phyloP scores from a whole-genome alignment of 2,797 vertebrate genomes.

The Vultur gryphus region DNA sequence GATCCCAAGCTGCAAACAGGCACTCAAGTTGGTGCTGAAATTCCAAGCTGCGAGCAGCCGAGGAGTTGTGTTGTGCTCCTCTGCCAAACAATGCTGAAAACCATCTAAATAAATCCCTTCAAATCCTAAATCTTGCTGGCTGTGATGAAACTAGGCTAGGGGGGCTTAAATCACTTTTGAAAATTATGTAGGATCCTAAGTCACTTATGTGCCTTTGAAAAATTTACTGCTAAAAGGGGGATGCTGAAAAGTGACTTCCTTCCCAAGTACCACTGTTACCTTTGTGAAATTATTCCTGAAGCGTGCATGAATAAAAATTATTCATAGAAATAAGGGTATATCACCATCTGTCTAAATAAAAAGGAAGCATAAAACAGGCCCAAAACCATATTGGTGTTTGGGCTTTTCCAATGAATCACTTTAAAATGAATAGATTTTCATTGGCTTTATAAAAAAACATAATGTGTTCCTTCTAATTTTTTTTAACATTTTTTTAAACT shows the following conservation, averaged over 20 bases:
- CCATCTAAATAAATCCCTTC: slow-evolving; percentile 48
- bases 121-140: slow-evolving; percentile 63
- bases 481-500: not conserved
- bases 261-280: not conserved
- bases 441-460: not conserved
- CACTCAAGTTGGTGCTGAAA: slow-evolving; percentile 38
- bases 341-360: not conserved
- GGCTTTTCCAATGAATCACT: not conserved
- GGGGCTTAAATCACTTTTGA: slow-evolving; percentile 30
- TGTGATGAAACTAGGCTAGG: slow-evolving; percentile 10
- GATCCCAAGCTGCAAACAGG: slow-evolving; percentile 21
- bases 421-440: not conserved
- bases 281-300: slow-evolving; percentile 13
- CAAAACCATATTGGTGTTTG: not conserved
- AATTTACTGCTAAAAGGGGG: not conserved
- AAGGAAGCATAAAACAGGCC: not conserved
- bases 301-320: not conserved
- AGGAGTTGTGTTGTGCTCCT: slow-evolving; percentile 18
- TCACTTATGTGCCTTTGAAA: slow-evolving; percentile 17
- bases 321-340: not conserved
- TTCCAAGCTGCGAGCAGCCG: not conserved
- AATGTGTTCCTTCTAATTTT: not conserved
- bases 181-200: slow-evolving; percentile 21
- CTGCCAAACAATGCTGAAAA: slow-evolving; percentile 49
- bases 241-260: not conserved